These are phyloP conservation scores for Aotus griseimembra DNA, from an alignment of 2,797 vertebrate genomes.

Conservation along the genomic window DNA sequence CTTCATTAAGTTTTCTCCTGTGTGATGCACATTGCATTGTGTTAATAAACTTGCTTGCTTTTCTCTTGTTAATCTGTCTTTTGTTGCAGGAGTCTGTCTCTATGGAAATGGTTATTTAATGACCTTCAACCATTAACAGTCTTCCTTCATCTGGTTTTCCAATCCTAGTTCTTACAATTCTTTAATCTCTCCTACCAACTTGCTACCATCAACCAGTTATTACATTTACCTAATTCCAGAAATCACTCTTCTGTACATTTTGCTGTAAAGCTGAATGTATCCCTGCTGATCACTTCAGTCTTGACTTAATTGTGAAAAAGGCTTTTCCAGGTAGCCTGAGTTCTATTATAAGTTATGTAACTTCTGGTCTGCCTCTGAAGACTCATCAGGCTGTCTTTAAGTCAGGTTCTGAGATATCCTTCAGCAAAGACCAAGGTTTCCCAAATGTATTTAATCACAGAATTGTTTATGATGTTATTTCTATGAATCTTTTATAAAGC, in stretches of 20 bases:
- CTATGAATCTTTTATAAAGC: not conserved
- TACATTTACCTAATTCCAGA: not conserved
- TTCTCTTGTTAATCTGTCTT: not conserved
- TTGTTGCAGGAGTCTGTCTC: not conserved
- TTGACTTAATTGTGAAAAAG: not conserved
- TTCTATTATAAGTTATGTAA: not conserved
- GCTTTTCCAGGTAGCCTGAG: not conserved
- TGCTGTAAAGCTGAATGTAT: not conserved
- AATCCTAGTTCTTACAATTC: not conserved
- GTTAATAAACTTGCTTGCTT: not conserved
- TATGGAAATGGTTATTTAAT: not conserved
- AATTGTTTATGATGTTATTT: not conserved
- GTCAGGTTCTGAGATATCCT: not conserved
- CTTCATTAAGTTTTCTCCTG: not conserved
- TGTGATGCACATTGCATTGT: not conserved
- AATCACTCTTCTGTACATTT: not conserved
- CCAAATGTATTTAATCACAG: not conserved
- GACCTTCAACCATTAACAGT: not conserved
- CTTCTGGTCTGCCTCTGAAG: not conserved
- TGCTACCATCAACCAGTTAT: not conserved
- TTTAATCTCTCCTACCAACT: not conserved
- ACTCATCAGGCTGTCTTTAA: not conserved
- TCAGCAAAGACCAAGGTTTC: not conserved
- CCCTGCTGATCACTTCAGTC: not conserved
- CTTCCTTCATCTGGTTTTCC: not conserved